Evolutionary conservation across 2,888 invertebrate genomes (phyloP), one percentile per base, ranked within the genome.

Genomic region (Trachelus stipa): DNA sequence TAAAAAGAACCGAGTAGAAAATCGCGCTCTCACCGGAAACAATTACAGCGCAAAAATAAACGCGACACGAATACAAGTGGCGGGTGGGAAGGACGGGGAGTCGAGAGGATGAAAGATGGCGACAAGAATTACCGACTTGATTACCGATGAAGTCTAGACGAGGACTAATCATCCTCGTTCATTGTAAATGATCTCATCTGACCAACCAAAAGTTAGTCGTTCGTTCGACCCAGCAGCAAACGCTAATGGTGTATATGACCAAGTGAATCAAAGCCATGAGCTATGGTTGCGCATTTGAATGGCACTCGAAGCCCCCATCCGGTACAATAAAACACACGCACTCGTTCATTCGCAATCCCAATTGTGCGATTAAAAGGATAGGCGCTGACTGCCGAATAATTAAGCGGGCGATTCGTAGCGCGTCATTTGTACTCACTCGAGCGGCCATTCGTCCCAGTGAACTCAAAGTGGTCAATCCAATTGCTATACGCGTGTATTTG

Each of bases 241-340:
- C 23, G 9, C 56, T 56, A 23, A 56, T 3, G 23, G 56, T 23
- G 56, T 56, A 9, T 23, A 56, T 56, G 56, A 15, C 56, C 6
- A 56, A 56, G 56, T 56, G 23, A 56, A 56, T 56, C 56, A 56
- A 56, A 56, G 56, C 56, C 34, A 74, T 34, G 74, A 74, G 80
- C 31, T 56, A 85, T 82, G 82, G 86, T 85, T 88, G 88, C 81
- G 85, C 88, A 88, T 88, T 89, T 88, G 83, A 85, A 85, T 85
- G 80, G 77, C 81, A 83, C 85, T 87, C 83, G 79, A 81, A 68
- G 33, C 83, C 82, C 85, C 79, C 85, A 83, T 86, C 85, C 84
- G 84, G 83, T 81, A 81, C 82, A 83, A 83, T 84, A 81, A 84
- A 80, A 76, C 73, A 30, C 69, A 79, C 77, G 80, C 83, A 80